phyloP scores from a whole-genome alignment of 2,888 invertebrate genomes.

The Phyllotreta cruciferae region DNA sequence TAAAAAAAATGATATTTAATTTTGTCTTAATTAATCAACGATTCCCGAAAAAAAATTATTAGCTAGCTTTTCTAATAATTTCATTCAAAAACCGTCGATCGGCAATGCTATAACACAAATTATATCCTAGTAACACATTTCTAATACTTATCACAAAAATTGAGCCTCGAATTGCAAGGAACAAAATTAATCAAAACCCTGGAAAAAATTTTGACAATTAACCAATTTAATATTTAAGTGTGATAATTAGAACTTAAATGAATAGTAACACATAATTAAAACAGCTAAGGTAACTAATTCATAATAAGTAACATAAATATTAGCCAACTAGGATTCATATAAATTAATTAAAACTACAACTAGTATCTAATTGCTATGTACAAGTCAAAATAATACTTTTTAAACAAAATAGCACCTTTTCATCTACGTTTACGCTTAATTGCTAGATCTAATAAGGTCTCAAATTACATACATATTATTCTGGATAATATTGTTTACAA shows the following conservation, averaged over 20 bases:
- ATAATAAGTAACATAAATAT: no score
- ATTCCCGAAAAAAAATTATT: not conserved
- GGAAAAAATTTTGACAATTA: no score
- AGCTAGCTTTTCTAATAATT: not conserved
- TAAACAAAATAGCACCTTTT: slow-evolving; percentile 11
- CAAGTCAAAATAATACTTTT: slow-evolving; percentile 16
- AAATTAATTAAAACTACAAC: slow-evolving; percentile 1
- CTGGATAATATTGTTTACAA: not conserved
- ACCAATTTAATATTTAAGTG: no score
- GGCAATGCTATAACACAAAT: slow-evolving; percentile 3
- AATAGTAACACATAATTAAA: no score
- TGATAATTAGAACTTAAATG: no score
- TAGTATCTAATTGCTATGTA: slow-evolving; percentile 1
- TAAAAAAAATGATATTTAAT: not conserved
- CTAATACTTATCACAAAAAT: slow-evolving; percentile 16
- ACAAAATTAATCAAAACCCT: not conserved
- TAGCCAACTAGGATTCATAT: not conserved
- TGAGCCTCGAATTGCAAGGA: slow-evolving; percentile 5
- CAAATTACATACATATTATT: no score
- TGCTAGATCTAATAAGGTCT: not conserved
- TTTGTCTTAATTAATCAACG: no score
- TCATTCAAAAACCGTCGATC: slow-evolving; percentile 2
- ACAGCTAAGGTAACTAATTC: no score
- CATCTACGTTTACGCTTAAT: not conserved
- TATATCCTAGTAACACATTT: slow-evolving; percentile 11